Evolutionary conservation across 2,888 invertebrate genomes (phyloP), one percentile per base, ranked within the genome.

Genomic region (Melanostoma mellinum): DNA sequence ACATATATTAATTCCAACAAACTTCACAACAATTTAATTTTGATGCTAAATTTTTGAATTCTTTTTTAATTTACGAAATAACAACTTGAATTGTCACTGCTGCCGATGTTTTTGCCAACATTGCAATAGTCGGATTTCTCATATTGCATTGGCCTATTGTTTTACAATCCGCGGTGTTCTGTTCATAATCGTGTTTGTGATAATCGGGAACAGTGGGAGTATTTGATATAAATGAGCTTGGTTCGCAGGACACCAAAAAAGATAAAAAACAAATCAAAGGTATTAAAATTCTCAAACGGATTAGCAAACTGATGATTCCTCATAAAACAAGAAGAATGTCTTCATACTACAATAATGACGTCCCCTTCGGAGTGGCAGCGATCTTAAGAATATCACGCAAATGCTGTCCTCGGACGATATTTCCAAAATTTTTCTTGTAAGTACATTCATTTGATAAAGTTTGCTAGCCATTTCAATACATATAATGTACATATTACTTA

Each of bases 401-500:
- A 86, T 93, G 93, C 68, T 95, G 94, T 87, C 94, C 94, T 3
- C 92, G 94, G 20, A 88, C 93, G 4, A 93, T 93, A 86, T 92
- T 94, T 81, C 94, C 95, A 89, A 92, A 94, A 87, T 92, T 94
- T 87, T 89, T 93, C 87, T 94, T 94, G 96, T 95, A 90, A 93
- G 93, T 92, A 44, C 9, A 48, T 33, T 10, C 38, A 20, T 4
- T 8, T 36, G 33, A 32, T n/a, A 38, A 9, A 33, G 4, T 50
- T 48, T 6, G n/a, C 2, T n/a, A 20, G 3, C 2, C 4, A 50
- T 32, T 53, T 20, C 20, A 20, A 20, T 20, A 20, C 20, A 20
- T 20, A 20, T 20, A 20, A 20, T 20, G 20, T 20, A 20, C 20
- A 20, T 20, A 20, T 20, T 20, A 20, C 20, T 20, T 20, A 20